Conservation (phyloP, 35 echinoderm and acorn worm species). For the Stichopus chloronotus region DNA sequence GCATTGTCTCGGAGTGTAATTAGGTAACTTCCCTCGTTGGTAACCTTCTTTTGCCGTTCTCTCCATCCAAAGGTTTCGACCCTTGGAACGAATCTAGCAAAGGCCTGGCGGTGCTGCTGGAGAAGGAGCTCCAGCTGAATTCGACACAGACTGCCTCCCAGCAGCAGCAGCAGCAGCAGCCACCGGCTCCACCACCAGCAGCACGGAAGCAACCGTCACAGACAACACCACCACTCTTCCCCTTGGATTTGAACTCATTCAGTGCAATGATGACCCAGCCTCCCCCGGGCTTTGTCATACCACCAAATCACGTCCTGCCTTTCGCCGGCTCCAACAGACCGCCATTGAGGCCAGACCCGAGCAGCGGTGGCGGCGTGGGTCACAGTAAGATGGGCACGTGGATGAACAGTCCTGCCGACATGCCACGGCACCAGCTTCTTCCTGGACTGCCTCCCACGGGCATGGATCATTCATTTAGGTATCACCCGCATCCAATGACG, state of each 20-base stretch:
- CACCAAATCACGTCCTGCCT: background rate
- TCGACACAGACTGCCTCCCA: background rate
- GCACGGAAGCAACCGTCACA: background rate
- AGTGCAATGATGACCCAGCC: slow-evolving; percentile 56
- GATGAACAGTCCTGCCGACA: slow-evolving; percentile 52
- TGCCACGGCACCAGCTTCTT: slow-evolving; percentile 39
- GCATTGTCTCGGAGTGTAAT: too few species aligned
- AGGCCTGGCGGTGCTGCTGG: slow-evolving; percentile 88
- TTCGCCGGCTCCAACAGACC: background rate
- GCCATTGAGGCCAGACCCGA: background rate
- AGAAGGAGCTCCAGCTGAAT: slow-evolving; percentile 89
- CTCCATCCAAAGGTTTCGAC: slow-evolving; percentile 85
- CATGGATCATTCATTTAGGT: slow-evolving; percentile 52
- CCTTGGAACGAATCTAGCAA: slow-evolving; percentile 97
- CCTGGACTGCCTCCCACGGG: slow-evolving; percentile 29
- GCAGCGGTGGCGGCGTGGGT: background rate
- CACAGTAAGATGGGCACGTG: slow-evolving; percentile 91
- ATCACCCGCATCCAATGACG: slow-evolving; percentile 36
- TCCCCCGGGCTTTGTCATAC: slow-evolving; percentile 19
- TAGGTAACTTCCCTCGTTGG: too few species aligned
- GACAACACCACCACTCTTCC: slow-evolving; percentile 34
- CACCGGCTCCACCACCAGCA: background rate
- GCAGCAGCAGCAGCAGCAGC: background rate
- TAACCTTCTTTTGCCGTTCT: background rate
- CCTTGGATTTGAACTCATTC: background rate